Base-by-base conservation (phyloP, 2,888 invertebrate genomes). In the Junonia oenone region DNA sequence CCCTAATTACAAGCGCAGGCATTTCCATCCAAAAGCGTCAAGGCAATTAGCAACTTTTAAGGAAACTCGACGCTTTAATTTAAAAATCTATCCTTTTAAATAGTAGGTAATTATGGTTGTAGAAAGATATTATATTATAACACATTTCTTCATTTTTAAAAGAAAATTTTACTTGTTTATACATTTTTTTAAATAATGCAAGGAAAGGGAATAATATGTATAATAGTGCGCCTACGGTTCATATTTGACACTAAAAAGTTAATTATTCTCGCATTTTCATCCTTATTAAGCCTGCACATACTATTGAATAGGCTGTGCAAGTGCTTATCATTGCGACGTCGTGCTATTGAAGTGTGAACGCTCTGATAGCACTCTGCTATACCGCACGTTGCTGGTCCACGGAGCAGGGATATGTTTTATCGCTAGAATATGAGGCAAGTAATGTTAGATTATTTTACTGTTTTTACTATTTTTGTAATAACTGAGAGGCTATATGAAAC, bases 41-140 rank as follows among this genome's bases (percentile, higher is more conserved):
- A 15, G 48, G 47, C 40, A 40, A 54, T 40, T 31, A 47, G 13
- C 38, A 47, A 40, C 45, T 54, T 53, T 53, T 37, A 43, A 19
- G 14, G 22, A 15, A 33, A 40, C n/a, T 8, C 14, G 9, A 6
- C n/a, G 22, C 40, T 53, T 53, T 47, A 14, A 53, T 40, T 26
- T 26, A n/a, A 26, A 26, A 22, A 26, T 8, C 13, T 26, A n/a
- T 43, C 19, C 38, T 6, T 43, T 26, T 13, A 43, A 43, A 43
- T n/a, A 13, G 22, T 9, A 15, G 5, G 22, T 22, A 22, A 22
- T 5, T 3, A 5, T 22, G 2, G 2, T 22, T 22, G 5, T 22
- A 22, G 3, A n/a, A n/a, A n/a, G n/a, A n/a, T 22, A 5, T 22
- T 22, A 22, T 22, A 22, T 3, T 22, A 22, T 22, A 22, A 22